Evolutionary conservation across 37 sponge, comb jelly and placozoan species (phyloP).

Genomic region (Aphrocallistes beatrix): DNA sequence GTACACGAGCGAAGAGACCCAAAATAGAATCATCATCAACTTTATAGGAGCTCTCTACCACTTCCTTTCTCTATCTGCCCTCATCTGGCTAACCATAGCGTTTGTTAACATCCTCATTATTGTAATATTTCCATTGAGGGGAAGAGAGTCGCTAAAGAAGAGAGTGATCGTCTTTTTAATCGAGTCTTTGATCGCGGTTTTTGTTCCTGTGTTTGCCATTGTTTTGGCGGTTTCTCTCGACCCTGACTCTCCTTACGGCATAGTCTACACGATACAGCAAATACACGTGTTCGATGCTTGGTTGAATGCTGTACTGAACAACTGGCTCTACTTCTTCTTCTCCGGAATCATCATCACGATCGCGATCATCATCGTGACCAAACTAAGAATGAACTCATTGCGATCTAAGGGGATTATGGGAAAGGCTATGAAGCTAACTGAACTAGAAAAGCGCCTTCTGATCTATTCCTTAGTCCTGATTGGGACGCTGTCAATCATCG

Average conservation of each 20-base stretch:
- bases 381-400: background rate
- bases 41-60: background rate
- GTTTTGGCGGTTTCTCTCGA: background rate
- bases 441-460: background rate
- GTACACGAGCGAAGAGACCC: background rate
- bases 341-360: background rate
- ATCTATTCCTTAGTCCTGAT: background rate
- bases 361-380: background rate
- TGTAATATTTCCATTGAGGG: background rate
- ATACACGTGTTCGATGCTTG: background rate
- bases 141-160: background rate
- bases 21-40: background rate
- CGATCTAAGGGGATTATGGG: background rate
- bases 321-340: background rate
- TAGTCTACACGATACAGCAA: background rate
- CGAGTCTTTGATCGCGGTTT: background rate
- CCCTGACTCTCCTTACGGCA: slow-evolving; percentile 3
- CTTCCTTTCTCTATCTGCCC: background rate
- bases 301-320: background rate
- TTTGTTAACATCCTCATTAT: background rate
- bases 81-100: background rate
- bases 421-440: background rate
- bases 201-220: background rate
- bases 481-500: background rate
- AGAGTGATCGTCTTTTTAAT: background rate